Evolutionary conservation across 2,888 invertebrate genomes (phyloP).

Genomic region (Sminthurinus aureus): DNA sequence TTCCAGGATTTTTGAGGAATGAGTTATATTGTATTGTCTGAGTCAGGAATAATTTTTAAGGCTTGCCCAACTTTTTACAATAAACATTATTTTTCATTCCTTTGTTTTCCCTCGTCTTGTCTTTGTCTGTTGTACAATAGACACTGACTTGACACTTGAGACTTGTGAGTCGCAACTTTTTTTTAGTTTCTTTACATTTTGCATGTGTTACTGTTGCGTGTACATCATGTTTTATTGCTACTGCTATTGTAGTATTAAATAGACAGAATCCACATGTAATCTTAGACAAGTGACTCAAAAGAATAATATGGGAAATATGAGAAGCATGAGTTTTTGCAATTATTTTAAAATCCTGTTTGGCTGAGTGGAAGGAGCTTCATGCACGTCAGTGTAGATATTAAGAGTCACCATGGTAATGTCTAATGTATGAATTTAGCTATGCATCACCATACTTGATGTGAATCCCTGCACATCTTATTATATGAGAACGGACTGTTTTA

Average conservation of each 20-base stretch:
- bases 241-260: no score
- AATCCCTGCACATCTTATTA: not conserved
- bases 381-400: no score
- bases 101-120: not conserved
- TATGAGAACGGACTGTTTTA: conserved; percentile 3
- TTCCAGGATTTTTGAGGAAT: not conserved
- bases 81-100: not conserved
- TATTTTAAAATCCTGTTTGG: not conserved
- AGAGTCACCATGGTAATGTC: not conserved
- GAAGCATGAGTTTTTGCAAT: not conserved
- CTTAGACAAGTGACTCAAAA: not conserved
- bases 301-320: not conserved
- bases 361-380: not conserved
- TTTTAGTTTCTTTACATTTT: not conserved
- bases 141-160: not conserved
- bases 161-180: not conserved
- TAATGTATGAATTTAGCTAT: not conserved
- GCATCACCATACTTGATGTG: not conserved
- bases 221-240: no score
- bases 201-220: no score
- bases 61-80: not conserved
- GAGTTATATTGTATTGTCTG: no score
- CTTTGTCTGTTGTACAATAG: not conserved
- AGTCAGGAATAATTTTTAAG: not conserved
- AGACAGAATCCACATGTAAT: not conserved